Base-by-base conservation (phyloP, 2,797 vertebrate species). In the Cynopterus sphinx region DNA sequence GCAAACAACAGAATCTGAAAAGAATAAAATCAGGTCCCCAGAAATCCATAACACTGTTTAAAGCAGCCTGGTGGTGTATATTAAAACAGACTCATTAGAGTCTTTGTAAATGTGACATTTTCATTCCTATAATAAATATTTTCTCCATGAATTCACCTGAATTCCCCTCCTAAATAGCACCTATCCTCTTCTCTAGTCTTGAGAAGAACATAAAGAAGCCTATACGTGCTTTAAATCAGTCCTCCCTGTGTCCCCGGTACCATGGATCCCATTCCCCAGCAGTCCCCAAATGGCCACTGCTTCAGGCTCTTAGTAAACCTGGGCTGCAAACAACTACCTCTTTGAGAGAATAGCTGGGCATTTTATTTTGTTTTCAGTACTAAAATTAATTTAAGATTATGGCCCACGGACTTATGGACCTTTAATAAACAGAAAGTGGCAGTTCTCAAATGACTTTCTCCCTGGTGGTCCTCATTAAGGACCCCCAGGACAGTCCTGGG, bases 41-140 rank as follows among this genome's bases (percentile, higher is more conserved):
- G 68, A 93, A 93, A 49, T 71, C 73, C 49, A 36, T 51, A 57
- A 24, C 73, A 51, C 17, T 53, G 71, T 63, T 57, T 21, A 46
- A 79, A 87, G 36, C 53, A 90, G 61, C 36, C 78, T 92, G 87
- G 24, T 24, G 22, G 43, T 33, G 33, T 33, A 87, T 91, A 28
- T 28, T 78, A 85, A 92, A 83, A 91, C 6, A 36, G 73, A 68
- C 39, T 67, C 36, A 19, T 10, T 5, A 39, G 74, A 92, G 71
- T 85, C 79, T 96, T 68, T 78, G 71, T 77, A n/a, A 89, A 73
- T 36, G 21, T 77, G 57, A 73, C 49, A 21, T 57, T 90, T 95
- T 91, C 78, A 92, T 71, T 92, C 73, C 57, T 94, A 6, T 79
- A 88, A 67, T 95, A 95, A 95, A 96, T 95, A 96, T 22, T 53